Evolutionary conservation across 2,113 vertebrate genomes (phyloP), one percentile per base, ranked within the genome.

Genomic region (Rhinogobius similis): DNA sequence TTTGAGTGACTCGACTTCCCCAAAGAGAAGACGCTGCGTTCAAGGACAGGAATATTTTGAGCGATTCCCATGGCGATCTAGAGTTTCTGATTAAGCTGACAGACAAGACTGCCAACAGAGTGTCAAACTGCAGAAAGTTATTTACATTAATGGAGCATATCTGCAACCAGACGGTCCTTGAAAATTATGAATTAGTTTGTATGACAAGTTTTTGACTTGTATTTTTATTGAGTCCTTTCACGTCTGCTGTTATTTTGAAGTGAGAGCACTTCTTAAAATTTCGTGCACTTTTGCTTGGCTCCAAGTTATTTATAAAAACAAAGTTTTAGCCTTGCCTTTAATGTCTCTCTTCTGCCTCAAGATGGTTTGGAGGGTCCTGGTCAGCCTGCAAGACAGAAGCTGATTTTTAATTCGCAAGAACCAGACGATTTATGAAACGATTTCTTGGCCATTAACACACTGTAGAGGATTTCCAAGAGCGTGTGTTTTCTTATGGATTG

Each of bases 1-100:
- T n/a, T 62, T 56, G 46, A 66, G 20, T 53, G 27, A 74, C 48
- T 26, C 7, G 36, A 53, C 46, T 46, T 43, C 58, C 50, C 58
- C 65, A 63, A 23, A 14, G 14, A 64, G 43, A 68, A 39, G 21
- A 7, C 16, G 56, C 68, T 65, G 53, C 59, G 39, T 66, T 68
- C 71, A 67, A 70, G 36, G 55, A 23, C 29, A 38, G 52, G 20
- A 75, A 39, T 68, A 65, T 78, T 36, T 67, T 41, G 27, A 50
- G 23, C 16, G 13, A 26, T 58, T 56, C 44, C 36, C 21, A 53
- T 44, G 21, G 23, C 41, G 20, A 50, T 50, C 20, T 21, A n/a
- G 46, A 50, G 20, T 50, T n/a, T 21, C 46, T 50, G 41, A 76
- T 18, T n/a, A 23, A 65, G 61, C 39, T 39, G 21, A 58, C 52